Base-by-base conservation (phyloP, 2,113 vertebrate species). In the Echinops telfairi region DNA sequence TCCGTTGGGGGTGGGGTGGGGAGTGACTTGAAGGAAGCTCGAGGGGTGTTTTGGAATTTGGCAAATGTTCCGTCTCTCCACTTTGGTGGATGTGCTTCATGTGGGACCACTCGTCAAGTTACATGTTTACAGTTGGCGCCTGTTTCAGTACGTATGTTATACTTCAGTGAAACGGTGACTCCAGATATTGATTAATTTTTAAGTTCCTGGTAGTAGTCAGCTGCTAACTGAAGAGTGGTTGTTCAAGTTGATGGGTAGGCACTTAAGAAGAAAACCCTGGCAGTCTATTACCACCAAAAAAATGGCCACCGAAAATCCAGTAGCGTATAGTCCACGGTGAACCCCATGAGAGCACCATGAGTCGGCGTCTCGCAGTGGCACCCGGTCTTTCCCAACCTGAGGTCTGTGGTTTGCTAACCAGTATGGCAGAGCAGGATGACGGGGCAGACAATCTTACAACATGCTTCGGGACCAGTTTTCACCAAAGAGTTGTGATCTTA, bases 181-280 rank as follows among this genome's bases (percentile, higher is more conserved):
- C n/a, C 66, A 87, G 47, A 9, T 19, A 38, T 62, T 60, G 33
- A 91, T 14, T 53, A 16, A 73, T 77, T 95, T 82, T 92, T 90
- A 89, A 84, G 23, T 33, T 33, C n/a, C 31, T 36, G 31, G 47
- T 10, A 53, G 47, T 12, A 33, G n/a, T n/a, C 17, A n/a, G 70
- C 68, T n/a, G 68, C 68, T 53, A 53, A 53, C 47, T 53, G 9
- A 53, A 53, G 47, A 53, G 5, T 53, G 47, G 47, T 53, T 53
- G 47, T 53, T 53, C 10, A 53, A 14, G 47, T 40, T 70, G 17
- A n/a, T 14, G 3, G 14, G 15, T 10, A 70, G 14, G 19, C 70
- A 71, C n/a, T 2, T 66, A 29, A 71, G n/a, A 36, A 33, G n/a
- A 19, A 36, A 71, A n/a, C 19, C 15, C 16, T 71, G 31, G n/a